phyloP scores from a whole-genome alignment of 2,888 invertebrate species.

The Allygus modestus region DNA sequence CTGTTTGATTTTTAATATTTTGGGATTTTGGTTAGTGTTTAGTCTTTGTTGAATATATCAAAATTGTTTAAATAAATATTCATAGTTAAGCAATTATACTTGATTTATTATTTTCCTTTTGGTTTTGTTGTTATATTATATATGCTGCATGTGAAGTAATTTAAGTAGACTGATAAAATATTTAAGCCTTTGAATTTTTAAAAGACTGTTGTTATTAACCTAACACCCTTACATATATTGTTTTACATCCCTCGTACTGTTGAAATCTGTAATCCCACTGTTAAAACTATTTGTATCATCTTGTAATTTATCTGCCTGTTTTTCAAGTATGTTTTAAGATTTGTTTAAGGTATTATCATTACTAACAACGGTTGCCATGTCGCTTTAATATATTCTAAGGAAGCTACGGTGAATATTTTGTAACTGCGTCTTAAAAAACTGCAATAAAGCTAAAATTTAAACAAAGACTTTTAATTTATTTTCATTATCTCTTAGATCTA shows the following conservation, averaged over 20 bases:
- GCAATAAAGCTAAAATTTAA: neutral
- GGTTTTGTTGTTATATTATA: neutral
- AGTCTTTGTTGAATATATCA: slow-evolving; percentile 17
- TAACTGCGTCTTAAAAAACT: neutral
- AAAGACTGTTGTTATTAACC: neutral
- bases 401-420: neutral
- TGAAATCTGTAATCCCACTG: neutral
- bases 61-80: slow-evolving; percentile 9
- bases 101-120: slow-evolving; percentile 13
- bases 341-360: neutral
- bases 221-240: neutral
- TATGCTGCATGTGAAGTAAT: neutral
- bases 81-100: neutral
- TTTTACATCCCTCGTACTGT: too few species aligned
- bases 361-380: neutral
- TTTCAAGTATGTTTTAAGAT: neutral
- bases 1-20: neutral
- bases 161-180: slow-evolving; percentile 8
- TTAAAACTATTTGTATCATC: neutral
- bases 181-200: slow-evolving; percentile 9
- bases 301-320: neutral
- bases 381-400: neutral
- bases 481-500: neutral
- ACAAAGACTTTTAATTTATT: neutral
- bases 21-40: slow-evolving; percentile 15